phyloP scores from a whole-genome alignment of 2,113 vertebrate genomes.

The Oxygymnocypris stewartii region DNA sequence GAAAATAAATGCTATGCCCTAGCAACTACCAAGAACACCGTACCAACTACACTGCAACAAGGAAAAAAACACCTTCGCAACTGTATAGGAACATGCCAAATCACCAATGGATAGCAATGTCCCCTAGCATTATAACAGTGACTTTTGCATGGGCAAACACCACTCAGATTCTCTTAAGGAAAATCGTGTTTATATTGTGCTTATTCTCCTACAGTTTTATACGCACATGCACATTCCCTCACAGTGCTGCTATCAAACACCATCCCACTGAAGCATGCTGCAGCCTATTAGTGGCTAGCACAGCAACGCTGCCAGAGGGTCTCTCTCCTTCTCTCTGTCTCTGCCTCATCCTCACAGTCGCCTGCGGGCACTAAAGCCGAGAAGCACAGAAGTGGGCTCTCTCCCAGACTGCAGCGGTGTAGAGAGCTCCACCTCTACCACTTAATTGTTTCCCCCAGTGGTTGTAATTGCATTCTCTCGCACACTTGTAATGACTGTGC shows the following conservation, averaged over 20 bases:
- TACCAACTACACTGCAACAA: too few species aligned
- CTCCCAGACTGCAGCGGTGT: not conserved
- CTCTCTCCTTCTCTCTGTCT: constrained; percentile 4
- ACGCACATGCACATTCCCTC: constrained; percentile 18
- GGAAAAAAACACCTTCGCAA: too few species aligned
- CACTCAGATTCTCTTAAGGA: too few species aligned
- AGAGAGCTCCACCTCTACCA: constrained; percentile 12
- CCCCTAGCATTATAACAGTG: not conserved
- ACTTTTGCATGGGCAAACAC: not conserved
- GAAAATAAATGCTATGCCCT: too few species aligned
- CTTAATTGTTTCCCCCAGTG: constrained; percentile 39
- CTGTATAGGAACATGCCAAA: not conserved
- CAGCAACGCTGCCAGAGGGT: constrained; percentile 8
- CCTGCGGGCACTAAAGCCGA: constrained; percentile 37
- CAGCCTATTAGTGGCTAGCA: constrained; percentile 25
- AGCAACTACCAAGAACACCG: too few species aligned
- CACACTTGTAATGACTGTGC: constrained; percentile 25
- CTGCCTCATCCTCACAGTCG: not conserved
- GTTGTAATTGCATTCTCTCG: constrained; percentile 28
- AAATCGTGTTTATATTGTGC: not conserved
- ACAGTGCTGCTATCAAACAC: constrained; percentile 6
- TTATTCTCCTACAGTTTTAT: not conserved
- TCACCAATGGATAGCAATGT: not conserved
- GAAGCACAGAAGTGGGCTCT: not conserved
- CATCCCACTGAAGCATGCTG: not conserved